Evolutionary conservation across 1,140 invertebrate species (phyloP).

Genomic region (Drosophila sucinea): DNA sequence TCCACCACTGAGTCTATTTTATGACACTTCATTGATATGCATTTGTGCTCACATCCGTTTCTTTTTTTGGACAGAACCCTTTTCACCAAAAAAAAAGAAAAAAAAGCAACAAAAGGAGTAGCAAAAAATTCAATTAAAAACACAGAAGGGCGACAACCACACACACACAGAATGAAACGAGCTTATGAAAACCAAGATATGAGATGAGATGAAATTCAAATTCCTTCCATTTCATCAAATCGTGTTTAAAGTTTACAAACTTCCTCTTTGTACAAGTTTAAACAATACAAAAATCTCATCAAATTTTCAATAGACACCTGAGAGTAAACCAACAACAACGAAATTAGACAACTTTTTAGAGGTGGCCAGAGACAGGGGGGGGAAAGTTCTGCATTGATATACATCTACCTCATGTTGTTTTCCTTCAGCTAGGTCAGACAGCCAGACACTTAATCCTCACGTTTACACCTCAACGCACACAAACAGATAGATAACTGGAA

Average conservation of each 20-base stretch:
- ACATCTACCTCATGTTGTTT: constrained; percentile 42
- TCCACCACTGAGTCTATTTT: constrained; percentile 51
- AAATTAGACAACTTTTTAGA: constrained; percentile 66
- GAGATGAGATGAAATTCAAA: constrained; percentile 67
- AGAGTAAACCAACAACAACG: constrained; percentile 29
- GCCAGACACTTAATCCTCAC: constrained; percentile 75
- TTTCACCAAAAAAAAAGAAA: constrained; percentile 27
- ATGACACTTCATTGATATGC: constrained; percentile 80
- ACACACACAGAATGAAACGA: constrained; percentile 44
- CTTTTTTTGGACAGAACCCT: constrained; percentile 1
- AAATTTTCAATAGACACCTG: constrained; percentile 72
- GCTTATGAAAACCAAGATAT: constrained; percentile 41
- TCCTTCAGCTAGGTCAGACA: constrained; percentile 43
- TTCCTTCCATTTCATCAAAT: constrained; percentile 61
- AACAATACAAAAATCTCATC: constrained; percentile 68
- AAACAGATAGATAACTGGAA: constrained; percentile 41
- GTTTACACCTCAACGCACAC: constrained; percentile 78
- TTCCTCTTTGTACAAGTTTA: constrained; percentile 23
- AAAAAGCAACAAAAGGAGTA: constrained; percentile 9
- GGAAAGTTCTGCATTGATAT: constrained; percentile 46
- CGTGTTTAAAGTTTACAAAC: constrained; percentile 37
- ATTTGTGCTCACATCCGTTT: constrained; percentile 36
- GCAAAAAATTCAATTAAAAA: constrained; percentile 61
- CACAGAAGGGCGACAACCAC: constrained; percentile 42
- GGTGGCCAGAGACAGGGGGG: constrained; percentile 49